Percentiles rank a stretch among this genome's conserved stretches.
Conservation (phyloP, 2,113 vertebrate genomes). For the Redunca redunca region DNA sequence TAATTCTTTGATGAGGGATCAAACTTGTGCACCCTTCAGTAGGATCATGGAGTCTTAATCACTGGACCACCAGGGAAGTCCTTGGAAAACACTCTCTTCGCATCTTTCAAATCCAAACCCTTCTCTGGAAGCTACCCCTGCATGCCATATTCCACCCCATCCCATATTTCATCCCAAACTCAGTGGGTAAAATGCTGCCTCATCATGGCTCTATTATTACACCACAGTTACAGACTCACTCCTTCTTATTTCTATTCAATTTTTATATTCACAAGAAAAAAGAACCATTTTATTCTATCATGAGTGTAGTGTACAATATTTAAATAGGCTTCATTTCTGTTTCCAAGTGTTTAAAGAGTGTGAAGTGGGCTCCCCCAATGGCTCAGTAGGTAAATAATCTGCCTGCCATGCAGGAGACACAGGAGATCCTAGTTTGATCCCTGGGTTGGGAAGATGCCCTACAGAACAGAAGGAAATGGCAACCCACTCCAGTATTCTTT, state of each 20-base stretch:
- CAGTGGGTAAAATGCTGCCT: background rate
- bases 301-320: background rate
- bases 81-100: background rate
- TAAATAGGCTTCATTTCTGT: background rate
- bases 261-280: constrained; percentile 27
- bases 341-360: background rate
- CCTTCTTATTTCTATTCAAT: background rate
- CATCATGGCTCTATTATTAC: fast-evolving
- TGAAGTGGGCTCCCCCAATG: background rate
- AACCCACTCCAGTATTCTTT: background rate
- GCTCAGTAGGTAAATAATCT: background rate
- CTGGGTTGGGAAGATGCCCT: background rate
- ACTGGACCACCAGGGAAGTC: background rate
- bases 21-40: background rate
- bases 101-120: background rate
- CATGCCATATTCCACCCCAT: fast-evolving
- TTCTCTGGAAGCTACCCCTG: background rate
- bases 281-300: background rate
- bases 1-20: background rate
- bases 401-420: background rate
- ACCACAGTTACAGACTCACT: background rate
- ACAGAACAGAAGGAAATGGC: background rate
- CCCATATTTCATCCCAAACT: background rate
- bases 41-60: background rate
- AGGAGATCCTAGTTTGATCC: background rate